Percentiles rank a stretch among this genome's conserved stretches.
phyloP scores from a whole-genome alignment of 64 coral and sea anemone species.

The Actinia equina region DNA sequence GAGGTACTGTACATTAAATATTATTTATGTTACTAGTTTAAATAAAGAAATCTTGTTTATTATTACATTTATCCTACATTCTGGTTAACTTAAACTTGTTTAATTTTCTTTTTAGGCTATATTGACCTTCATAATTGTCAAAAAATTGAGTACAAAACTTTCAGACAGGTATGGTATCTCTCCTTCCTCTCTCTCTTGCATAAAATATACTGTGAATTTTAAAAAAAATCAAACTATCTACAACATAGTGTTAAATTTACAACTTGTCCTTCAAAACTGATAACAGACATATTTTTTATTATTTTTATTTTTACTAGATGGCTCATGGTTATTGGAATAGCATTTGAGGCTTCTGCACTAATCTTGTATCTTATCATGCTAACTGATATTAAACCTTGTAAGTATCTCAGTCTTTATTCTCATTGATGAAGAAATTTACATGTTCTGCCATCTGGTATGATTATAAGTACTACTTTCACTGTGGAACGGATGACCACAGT shows the following conservation, averaged over 20 bases:
- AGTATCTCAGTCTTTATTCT: conserved; percentile 16
- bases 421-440: too few species aligned
- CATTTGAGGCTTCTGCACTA: conserved; percentile 53
- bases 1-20: conserved; percentile 40
- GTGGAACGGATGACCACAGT: too few species aligned
- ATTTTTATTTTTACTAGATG: conserved; percentile 44
- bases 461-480: too few species aligned
- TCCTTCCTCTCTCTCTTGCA: neutral
- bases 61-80: too few species aligned
- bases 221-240: too few species aligned
- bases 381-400: conserved; percentile 83
- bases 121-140: conserved; percentile 65
- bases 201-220: too few species aligned
- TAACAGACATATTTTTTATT: neutral
- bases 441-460: too few species aligned
- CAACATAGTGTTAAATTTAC: too few species aligned
- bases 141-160: conserved; percentile 63
- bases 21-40: neutral
- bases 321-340: conserved; percentile 87
- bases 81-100: neutral
- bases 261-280: neutral
- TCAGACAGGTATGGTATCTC: conserved; percentile 57
- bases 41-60: neutral
- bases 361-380: conserved; percentile 78
- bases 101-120: conserved; percentile 59